These are phyloP conservation scores for Cirrhinus molitorella DNA, from an alignment of 2,797 vertebrate genomes.

Conservation along the genomic window DNA sequence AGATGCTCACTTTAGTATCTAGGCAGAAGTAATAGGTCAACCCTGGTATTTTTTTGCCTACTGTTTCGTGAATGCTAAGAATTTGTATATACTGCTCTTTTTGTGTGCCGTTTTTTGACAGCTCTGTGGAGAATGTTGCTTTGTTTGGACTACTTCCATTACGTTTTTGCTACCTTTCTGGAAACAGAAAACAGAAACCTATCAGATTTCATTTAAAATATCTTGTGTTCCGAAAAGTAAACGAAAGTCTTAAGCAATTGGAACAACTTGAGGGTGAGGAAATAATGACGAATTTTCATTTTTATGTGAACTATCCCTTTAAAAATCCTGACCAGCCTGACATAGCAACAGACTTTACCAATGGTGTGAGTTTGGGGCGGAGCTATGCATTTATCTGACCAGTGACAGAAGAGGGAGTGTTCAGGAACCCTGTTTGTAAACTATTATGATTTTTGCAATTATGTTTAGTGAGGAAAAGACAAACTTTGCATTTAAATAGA, in stretches of 20 bases:
- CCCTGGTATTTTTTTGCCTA: too few species aligned
- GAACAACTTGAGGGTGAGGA: too few species aligned
- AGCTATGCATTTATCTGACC: neutral
- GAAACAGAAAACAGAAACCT: too few species aligned
- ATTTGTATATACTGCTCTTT: neutral
- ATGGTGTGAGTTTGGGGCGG: neutral
- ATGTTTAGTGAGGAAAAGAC: neutral
- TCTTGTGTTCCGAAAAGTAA: too few species aligned
- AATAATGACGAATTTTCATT: too few species aligned
- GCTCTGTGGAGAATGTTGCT: neutral
- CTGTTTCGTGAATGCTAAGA: neutral
- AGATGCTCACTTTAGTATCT: neutral
- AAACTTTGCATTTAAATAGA: neutral
- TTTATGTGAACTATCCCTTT: neutral
- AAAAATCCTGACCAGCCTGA: neutral
- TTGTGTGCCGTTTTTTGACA: neutral
- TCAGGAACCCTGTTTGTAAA: neutral
- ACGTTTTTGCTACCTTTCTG: too few species aligned
- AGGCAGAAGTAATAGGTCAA: neutral
- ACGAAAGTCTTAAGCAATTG: too few species aligned
- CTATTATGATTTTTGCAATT: too few species aligned
- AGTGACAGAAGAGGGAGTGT: neutral
- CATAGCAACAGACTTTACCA: neutral
- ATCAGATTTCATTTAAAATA: too few species aligned
- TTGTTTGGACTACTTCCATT: neutral